Evolutionary conservation across 2,797 vertebrate genomes (phyloP), one percentile per base, ranked within the genome.

Genomic region (Miichthys miiuy): DNA sequence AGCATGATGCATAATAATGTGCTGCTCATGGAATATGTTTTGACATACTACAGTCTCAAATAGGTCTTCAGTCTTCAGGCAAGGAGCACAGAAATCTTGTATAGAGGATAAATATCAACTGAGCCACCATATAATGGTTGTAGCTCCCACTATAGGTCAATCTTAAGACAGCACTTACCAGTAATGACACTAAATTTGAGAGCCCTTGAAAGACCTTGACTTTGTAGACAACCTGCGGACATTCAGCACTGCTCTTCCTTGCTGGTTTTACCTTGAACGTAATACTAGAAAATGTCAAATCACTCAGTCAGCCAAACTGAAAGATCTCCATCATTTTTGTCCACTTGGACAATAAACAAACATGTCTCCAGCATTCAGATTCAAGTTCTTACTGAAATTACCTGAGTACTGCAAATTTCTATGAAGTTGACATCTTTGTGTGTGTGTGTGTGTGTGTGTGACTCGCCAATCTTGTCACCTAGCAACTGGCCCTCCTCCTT

Each of bases 401-500:
- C 70, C 76, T 77, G 68, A 82, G 75, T 51, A 52, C 65, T 58
- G 42, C 48, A 70, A 58, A 81, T 80, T 82, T 85, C 62, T 74
- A 25, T 71, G 50, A 79, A 71, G 70, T 72, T 64, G 62, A 88
- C 62, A 78, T 82, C 61, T 70, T 87, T 86, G 34, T 38, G 34
- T 38, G 34, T 38, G 34, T 38, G 34, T 34, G 30, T 34, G 30
- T 34, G 30, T 34, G 30, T 34, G 34, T 34, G 34, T 34, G 77
- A 79, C 77, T 89, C 46, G 44, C 72, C 71, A 74, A 85, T 89
- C 76, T 89, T 84, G 94, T 95, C 85, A 92, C 94, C 91, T 94
- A 95, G 95, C 94, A 95, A 95, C 93, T 88, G 83, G 85, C 75
- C 90, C 60, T 76, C 73, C 84, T 83, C 70, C 68, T 87, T 85